Evolutionary conservation across 2,888 invertebrate species (phyloP).

Genomic region (Leptinotarsa rubiginosa): DNA sequence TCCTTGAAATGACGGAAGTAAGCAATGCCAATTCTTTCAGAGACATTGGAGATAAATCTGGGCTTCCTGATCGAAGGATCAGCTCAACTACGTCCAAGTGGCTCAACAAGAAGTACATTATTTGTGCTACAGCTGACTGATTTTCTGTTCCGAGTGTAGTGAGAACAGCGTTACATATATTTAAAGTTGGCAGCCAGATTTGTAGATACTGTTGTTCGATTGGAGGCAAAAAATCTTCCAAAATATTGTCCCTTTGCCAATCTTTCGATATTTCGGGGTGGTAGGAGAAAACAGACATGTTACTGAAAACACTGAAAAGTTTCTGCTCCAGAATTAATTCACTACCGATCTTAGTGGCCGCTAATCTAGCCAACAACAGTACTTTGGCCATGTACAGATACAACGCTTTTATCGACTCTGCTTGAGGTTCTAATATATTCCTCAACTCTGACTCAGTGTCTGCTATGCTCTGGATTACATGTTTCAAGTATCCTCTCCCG

Average conservation of each 20-base stretch:
- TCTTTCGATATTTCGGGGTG: conserved; percentile 75
- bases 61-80: conserved; percentile 78
- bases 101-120: conserved; percentile 82
- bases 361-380: conserved; percentile 80
- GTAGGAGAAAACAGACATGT: conserved; percentile 77
- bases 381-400: conserved; percentile 92
- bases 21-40: conserved; percentile 82
- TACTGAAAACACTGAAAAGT: conserved; percentile 72
- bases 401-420: conserved; percentile 75
- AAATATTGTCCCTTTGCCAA: conserved; percentile 54
- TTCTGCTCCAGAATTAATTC: conserved; percentile 74
- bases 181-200: conserved; percentile 83
- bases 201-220: conserved; percentile 82
- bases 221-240: conserved; percentile 71
- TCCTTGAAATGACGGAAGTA: conserved; percentile 68
- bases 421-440: conserved; percentile 74
- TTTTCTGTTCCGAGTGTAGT: conserved; percentile 87
- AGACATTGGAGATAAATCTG: conserved; percentile 74
- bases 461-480: conserved; percentile 83
- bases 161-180: conserved; percentile 83
- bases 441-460: conserved; percentile 79
- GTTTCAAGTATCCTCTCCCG: conserved; percentile 80
- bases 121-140: conserved; percentile 83
- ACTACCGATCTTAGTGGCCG: conserved; percentile 73
- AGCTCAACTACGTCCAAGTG: conserved; percentile 86